Evolutionary conservation across 2,113 vertebrate genomes (phyloP), one percentile per base, ranked within the genome.

Genomic region (Trichechus manatus): DNA sequence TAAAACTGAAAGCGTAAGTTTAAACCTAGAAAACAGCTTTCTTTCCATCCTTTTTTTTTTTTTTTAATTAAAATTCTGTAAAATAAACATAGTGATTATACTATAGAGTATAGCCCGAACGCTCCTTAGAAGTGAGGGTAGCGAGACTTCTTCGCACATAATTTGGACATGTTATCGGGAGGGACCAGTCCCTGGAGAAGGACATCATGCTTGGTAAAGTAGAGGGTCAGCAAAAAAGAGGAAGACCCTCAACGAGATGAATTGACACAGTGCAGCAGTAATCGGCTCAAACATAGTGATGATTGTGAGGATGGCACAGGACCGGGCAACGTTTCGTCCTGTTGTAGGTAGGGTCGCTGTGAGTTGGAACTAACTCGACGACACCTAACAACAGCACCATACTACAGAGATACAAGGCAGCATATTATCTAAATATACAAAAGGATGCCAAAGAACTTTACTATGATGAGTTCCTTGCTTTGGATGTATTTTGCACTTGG

Each of bases 51-150:
- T 59, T 59, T 59, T 59, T 59, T 47, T 8, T 8, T 91, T 92
- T 23, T 22, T 75, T 90, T 22, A 66, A 27, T 36, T 93, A 88
- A 93, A 91, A 77, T 89, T 83, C 31, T 70, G 75, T 91, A 88
- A 91, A 64, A 36, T 14, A 42, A 91, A 82, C 5, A 19, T 20
- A 5, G 33, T 66, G 25, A 80, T 64, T 92, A 86, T 9, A 79
- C 9, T 31, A 25, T 5, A 93, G 47, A n/a, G 9, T 31, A 31
- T 31, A 66, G 64, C 64, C 64, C 31, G 64, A 29, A 66, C 31
- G 25, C 9, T 15, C 31, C 13, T 70, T 33, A 14, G 66, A 68
- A 31, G 31, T 29, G 8, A 66, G 9, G 20, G n/a, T 15, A 29
- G 29, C 15, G 31, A 70, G 66, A n/a, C 13, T 17, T 72, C 22